phyloP scores from a whole-genome alignment of 2,888 invertebrate genomes.

The Himalopsyche kuldschensis region DNA sequence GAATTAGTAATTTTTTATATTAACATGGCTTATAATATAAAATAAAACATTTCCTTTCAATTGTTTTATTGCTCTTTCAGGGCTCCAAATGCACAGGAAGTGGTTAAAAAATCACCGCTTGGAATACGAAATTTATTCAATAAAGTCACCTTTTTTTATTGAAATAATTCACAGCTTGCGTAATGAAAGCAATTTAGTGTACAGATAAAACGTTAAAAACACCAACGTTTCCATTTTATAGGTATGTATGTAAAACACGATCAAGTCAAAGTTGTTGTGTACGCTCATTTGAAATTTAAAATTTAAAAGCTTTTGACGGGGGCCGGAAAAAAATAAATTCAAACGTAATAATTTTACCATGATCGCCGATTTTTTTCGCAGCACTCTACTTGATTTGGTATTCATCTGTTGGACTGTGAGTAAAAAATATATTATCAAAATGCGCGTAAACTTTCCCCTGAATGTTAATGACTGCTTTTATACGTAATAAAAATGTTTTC shows the following conservation, averaged over 20 bases:
- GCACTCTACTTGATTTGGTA: neutral
- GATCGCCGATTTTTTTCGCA: neutral
- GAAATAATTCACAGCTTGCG: neutral
- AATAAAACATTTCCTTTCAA: too few species aligned
- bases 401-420: neutral
- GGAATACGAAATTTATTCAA: too few species aligned
- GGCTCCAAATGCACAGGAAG: too few species aligned
- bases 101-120: too few species aligned
- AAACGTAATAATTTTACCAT: neutral
- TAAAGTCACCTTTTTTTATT: neutral
- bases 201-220: too few species aligned
- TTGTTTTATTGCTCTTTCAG: too few species aligned
- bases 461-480: neutral
- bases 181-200: neutral
- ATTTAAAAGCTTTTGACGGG: neutral
- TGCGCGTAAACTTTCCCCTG: neutral
- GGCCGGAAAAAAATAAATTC: neutral
- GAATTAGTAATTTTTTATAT: too few species aligned
- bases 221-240: neutral
- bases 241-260: neutral
- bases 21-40: too few species aligned
- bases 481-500: slow-evolving; percentile 5
- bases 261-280: neutral
- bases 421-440: neutral
- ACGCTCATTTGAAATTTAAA: neutral